Base-by-base conservation (phyloP, 2,113 vertebrate species). In the Rhipidura dahli region DNA sequence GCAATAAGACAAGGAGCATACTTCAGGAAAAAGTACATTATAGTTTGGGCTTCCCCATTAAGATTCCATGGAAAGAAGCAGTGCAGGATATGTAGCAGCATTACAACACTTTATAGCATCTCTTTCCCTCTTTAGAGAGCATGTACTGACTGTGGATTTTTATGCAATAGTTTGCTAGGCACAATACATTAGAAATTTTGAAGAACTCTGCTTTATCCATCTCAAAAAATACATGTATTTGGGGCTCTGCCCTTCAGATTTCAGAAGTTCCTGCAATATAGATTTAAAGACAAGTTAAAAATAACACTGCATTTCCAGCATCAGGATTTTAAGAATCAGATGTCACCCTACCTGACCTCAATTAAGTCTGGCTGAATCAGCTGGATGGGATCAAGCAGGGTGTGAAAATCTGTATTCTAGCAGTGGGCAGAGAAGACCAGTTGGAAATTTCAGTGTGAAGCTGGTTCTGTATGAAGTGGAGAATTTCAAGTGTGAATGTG, bases 401-500 rank as follows among this genome's bases (percentile, higher is more conserved):
- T 83, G 91, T 93, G 87, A 95, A 94, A 94, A 94, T 73, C 50
- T 70, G 61, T 91, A 42, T 42, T 76, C 73, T 47, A 54, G 47
- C 3, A 40, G 66, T 5, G 10, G 72, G 39, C n/a, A 82, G 87
- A 87, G 88, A 86, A 60, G 91, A 87, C 39, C 70, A 57, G 86
- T 59, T 92, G 89, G 70, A 94, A 93, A 86, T 50, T 60, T 83
- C 66, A 95, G 87, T 30, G 45, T 76, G 37, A 71, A 96, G 96
- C 68, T 70, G 79, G 90, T 70, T 90, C 96, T 96, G 97, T 85
- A 83, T 95, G 96, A 97, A 97, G 97, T 77, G 94, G 98, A 98
- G 98, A 98, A 98, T 98, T 98, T 97, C 96, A 97, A 97, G 94
- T 97, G 93, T 97, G 97, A 98, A 98, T 98, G 95, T 21, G 65